Conservation (phyloP, 1,140 invertebrate genomes). For the Neodiprion lecontei region DNA sequence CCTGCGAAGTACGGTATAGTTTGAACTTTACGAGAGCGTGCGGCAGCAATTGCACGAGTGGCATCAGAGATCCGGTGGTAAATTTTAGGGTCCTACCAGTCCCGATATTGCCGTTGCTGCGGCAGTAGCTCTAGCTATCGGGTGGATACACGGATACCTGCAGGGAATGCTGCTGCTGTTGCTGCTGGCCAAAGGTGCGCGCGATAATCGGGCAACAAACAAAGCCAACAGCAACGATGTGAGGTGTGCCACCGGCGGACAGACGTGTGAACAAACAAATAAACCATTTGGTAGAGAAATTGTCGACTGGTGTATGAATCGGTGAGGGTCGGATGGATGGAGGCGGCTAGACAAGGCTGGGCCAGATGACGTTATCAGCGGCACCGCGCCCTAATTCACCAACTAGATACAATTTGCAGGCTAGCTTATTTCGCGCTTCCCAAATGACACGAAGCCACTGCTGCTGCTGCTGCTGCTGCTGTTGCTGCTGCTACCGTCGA, state of each 20-base stretch:
- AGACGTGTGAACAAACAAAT: slow-evolving; percentile 1
- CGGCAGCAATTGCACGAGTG: no score
- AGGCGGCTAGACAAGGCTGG: neutral
- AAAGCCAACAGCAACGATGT: neutral
- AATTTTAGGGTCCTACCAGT: no score
- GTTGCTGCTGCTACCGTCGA: neutral
- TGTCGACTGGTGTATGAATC: neutral
- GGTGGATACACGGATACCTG: neutral
- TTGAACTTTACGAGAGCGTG: no score
- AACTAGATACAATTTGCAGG: neutral
- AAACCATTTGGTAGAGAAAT: neutral
- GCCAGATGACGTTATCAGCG: neutral
- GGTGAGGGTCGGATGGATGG: neutral
- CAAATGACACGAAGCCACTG: slow-evolving; percentile 33
- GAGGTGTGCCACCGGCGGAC: neutral
- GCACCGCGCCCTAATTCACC: neutral
- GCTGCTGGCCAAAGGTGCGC: neutral
- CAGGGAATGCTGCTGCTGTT: neutral
- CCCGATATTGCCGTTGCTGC: no score
- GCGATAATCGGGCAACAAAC: slow-evolving; percentile 1
- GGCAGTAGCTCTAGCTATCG: no score
- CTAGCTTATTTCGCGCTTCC: slow-evolving; percentile 38
- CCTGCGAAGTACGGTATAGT: no score
- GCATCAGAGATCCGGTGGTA: no score
- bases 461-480: neutral